phyloP scores from a whole-genome alignment of 2,888 invertebrate genomes.

The Dryococelus australis region DNA sequence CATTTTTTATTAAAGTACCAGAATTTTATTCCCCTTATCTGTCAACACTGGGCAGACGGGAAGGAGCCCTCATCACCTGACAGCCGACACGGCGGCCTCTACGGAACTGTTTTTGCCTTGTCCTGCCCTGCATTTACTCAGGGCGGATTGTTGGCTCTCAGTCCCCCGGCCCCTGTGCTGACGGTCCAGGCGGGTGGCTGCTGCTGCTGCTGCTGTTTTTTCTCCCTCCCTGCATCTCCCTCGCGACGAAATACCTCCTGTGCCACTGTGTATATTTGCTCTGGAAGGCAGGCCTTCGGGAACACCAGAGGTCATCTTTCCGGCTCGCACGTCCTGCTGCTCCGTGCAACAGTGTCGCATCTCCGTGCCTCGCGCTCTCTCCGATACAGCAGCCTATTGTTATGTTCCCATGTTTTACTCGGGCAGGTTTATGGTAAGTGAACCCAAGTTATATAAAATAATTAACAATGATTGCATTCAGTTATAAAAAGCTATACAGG shows the following conservation, averaged over 20 bases:
- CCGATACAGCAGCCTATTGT: too few relatives aligned
- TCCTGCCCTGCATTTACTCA: background rate
- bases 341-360: background rate
- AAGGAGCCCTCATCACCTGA: too few relatives aligned
- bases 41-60: too few relatives aligned
- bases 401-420: too few relatives aligned
- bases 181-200: background rate
- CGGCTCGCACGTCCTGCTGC: background rate
- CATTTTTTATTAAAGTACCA: too few relatives aligned
- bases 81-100: background rate
- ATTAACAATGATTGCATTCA: too few relatives aligned
- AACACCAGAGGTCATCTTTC: background rate
- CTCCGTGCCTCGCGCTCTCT: background rate
- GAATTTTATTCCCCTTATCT: too few relatives aligned
- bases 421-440: too few relatives aligned
- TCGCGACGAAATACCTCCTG: background rate
- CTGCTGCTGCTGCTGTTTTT: background rate
- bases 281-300: background rate
- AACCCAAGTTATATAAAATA: too few relatives aligned
- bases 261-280: constrained; percentile 1
- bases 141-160: background rate
- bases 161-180: background rate
- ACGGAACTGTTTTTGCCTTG: background rate
- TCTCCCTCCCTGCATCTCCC: background rate
- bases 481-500: too few relatives aligned